phyloP scores from a whole-genome alignment of 37 sponge, comb jelly and placozoan genomes.

The Hexactinellida sp. region DNA sequence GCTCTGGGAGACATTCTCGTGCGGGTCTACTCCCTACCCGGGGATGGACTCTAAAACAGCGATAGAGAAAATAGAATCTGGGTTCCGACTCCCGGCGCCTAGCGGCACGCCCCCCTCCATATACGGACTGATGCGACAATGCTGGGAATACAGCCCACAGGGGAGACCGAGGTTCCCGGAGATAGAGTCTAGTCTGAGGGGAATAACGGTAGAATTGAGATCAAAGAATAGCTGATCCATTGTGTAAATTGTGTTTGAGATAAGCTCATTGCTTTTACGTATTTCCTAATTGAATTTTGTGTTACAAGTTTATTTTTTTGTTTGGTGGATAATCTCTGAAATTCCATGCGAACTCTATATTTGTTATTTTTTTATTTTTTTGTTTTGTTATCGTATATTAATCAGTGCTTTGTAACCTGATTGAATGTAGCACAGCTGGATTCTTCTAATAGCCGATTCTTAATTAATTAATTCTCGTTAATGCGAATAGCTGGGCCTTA shows the following conservation, averaged over 20 bases:
- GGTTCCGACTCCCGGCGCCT: slow-evolving; percentile 70
- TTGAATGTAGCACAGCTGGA: too few relatives aligned
- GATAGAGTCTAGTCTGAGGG: slow-evolving; percentile 28
- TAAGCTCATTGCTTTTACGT: neutral
- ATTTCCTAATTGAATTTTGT: too few relatives aligned
- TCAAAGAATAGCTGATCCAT: neutral
- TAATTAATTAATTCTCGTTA: too few relatives aligned
- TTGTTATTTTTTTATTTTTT: neutral
- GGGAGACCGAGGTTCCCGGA: slow-evolving; percentile 61
- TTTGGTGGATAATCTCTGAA: neutral
- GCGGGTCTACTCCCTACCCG: slow-evolving; percentile 78
- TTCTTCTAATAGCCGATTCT: too few relatives aligned
- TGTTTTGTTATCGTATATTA: neutral
- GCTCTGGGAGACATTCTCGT: slow-evolving; percentile 73
- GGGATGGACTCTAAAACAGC: slow-evolving; percentile 70
- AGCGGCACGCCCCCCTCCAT: slow-evolving; percentile 50
- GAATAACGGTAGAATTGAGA: neutral
- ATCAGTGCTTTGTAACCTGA: too few relatives aligned
- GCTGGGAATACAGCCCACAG: slow-evolving; percentile 83
- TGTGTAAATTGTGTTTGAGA: neutral
- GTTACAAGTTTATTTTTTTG: neutral
- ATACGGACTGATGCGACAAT: slow-evolving; percentile 58
- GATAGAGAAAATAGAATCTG: slow-evolving; percentile 49
- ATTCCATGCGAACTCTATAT: neutral
- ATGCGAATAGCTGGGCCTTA: too few relatives aligned